Conservation (phyloP, 2,888 invertebrate species). For the Troglohyphantes excavatus region DNA sequence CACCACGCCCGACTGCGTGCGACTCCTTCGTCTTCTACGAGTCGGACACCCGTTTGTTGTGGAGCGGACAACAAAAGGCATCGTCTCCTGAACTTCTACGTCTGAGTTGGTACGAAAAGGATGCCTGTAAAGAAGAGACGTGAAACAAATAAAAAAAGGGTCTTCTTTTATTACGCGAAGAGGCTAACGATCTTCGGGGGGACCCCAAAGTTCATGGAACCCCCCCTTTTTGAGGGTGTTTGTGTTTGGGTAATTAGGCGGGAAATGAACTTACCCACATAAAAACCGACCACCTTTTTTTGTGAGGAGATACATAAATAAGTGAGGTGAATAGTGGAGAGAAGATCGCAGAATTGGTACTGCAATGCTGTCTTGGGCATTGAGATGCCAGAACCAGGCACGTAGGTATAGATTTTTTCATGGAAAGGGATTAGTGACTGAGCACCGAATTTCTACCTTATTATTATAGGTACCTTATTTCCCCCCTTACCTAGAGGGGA, state of each 20-base stretch:
- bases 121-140: constrained; percentile 13
- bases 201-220: constrained; percentile 49
- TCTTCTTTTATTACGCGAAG: not conserved
- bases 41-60: constrained; percentile 34
- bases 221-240: not conserved
- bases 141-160: no score
- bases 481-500: no score
- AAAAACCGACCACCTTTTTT: not conserved
- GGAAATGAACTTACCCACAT: constrained; percentile 39
- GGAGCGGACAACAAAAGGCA: constrained; percentile 36
- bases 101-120: constrained; percentile 50
- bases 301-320: no score
- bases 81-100: constrained; percentile 30
- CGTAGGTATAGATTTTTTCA: no score
- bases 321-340: no score
- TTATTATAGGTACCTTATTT: no score
- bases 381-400: no score
- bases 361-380: no score
- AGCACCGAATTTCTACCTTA: no score
- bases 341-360: no score
- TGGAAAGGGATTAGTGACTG: no score
- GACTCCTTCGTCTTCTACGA: not conserved
- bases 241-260: constrained; percentile 65
- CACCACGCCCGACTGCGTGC: constrained; percentile 31
- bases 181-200: constrained; percentile 61